Base-by-base conservation (phyloP, 2,797 vertebrate genomes). In the Lemur catta region DNA sequence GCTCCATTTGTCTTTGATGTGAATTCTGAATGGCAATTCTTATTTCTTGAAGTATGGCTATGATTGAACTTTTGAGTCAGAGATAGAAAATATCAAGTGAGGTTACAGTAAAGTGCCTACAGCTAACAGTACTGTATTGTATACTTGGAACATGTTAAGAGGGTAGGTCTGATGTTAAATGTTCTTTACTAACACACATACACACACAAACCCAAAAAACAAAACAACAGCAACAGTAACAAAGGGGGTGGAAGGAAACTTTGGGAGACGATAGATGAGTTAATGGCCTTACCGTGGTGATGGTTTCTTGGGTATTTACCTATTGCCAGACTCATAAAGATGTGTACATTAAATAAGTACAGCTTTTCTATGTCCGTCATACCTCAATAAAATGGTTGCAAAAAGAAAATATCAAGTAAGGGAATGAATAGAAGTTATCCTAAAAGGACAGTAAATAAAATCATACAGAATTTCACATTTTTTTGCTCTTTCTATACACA, bases 31-130 rank as follows among this genome's bases (percentile, higher is more conserved):
- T 55, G 38, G 15, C 67, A 79, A 24, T 93, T 94, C 50, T 89
- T 82, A 52, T 20, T 89, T 91, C 46, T 86, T 75, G 46, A 97
- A 71, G 24, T 78, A 46, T 48, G 61, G 63, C 59, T 84, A 0
- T 92, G 55, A 65, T 92, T 91, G 92, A 80, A 75, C 48, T 93
- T 91, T 55, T 72, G 30, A 91, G 35, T 50, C 46, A 90, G 71
- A 92, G 71, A 67, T 22, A 33, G 71, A 43, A 95, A 84, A 50
- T 72, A 52, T 1, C 41, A 87, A 41, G 22, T 82, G 43, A 87
- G 52, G 20, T 22, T 78, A 14, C 0, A 38, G 22, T n/a, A 2
- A 28, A 72, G 59, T 88, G 28, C 13, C 50, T 75, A 10, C 35
- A 26, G 67, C 48, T 38, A 35, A n/a, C 10, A 48, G n/a, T 72